phyloP scores from a whole-genome alignment of 2,888 invertebrate species.

The Aleiodes testaceus region DNA sequence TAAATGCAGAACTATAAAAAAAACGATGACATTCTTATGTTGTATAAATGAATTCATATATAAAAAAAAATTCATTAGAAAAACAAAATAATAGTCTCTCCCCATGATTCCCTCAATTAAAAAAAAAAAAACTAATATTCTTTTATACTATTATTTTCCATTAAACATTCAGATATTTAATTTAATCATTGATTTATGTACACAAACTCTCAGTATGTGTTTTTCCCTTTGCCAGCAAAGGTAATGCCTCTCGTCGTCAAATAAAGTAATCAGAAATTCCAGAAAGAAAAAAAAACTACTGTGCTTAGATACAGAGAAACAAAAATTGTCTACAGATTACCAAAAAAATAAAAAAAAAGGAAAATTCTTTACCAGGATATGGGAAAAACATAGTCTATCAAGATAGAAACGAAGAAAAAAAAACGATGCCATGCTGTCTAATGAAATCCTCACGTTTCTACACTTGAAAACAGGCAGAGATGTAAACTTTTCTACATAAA shows the following conservation, averaged over 20 bases:
- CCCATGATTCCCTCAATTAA: no score
- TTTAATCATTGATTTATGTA: slow-evolving; percentile 19
- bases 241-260: slow-evolving; percentile 34
- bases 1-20: no score
- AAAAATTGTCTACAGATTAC: slow-evolving; percentile 27
- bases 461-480: no score
- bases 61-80: no score
- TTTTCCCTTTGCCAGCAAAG: slow-evolving; percentile 52
- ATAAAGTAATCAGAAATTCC: slow-evolving; percentile 19
- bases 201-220: slow-evolving; percentile 4
- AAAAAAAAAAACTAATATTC: no score
- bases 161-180: slow-evolving; percentile 9
- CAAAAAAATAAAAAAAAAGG: slow-evolving; percentile 34
- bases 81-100: no score
- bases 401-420: neutral
- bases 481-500: no score
- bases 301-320: slow-evolving; percentile 35
- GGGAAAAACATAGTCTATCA: neutral
- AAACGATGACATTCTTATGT: no score
- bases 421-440: slow-evolving; percentile 31
- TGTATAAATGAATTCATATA: no score
- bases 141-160: neutral
- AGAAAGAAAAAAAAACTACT: neutral
- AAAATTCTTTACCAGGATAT: slow-evolving; percentile 9
- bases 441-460: slow-evolving; percentile 20